Percentiles rank a stretch among this genome's conserved stretches.
Conservation (phyloP, 2,113 vertebrate genomes). For the Seriola quinqueradiata region DNA sequence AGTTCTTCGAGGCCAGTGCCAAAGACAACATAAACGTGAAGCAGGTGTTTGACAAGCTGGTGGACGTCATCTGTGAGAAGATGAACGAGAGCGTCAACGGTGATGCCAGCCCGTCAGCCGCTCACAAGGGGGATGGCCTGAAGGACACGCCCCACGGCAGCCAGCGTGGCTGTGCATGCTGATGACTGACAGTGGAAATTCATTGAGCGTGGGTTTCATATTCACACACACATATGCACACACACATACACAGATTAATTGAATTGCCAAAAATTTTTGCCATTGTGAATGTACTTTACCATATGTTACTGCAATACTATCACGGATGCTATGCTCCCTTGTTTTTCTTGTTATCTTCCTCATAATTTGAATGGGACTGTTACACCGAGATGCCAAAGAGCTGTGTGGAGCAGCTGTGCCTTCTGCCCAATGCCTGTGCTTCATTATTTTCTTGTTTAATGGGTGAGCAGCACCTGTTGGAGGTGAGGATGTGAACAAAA, state of each 20-base stretch:
- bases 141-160: constrained; percentile 75
- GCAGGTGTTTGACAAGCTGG: constrained; percentile 91
- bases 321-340: constrained; percentile 3
- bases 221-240: background rate
- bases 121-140: constrained; percentile 78
- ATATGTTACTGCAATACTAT: constrained; percentile 36
- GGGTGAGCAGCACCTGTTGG: constrained; percentile 60
- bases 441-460: background rate
- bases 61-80: constrained; percentile 92
- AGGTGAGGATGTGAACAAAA: constrained; percentile 17
- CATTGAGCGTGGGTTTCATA: constrained; percentile 2
- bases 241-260: constrained; percentile 4
- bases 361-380: constrained; percentile 49
- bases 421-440: constrained; percentile 31
- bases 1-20: constrained; percentile 93
- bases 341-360: background rate
- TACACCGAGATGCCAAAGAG: constrained; percentile 69
- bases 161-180: constrained; percentile 88
- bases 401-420: constrained; percentile 48
- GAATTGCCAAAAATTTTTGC: constrained; percentile 34
- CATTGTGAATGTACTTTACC: constrained; percentile 43
- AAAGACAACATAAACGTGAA: constrained; percentile 94
- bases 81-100: constrained; percentile 90
- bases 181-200: constrained; percentile 35
- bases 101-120: constrained; percentile 63